Conservation (phyloP, 2,888 invertebrate genomes). For the Deilephila elpenor region DNA sequence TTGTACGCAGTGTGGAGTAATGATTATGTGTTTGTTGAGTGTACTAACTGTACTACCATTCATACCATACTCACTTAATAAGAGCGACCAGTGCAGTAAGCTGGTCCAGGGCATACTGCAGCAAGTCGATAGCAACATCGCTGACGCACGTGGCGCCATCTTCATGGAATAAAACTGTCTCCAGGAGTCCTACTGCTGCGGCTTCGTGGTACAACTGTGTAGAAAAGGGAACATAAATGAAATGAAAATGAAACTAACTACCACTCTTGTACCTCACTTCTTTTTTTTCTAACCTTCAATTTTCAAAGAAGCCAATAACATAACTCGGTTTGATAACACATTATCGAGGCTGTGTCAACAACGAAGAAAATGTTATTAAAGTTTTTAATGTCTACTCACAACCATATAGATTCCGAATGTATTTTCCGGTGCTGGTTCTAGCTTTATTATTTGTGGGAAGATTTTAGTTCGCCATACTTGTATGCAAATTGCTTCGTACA, state of each 20-base stretch:
- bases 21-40: too few species aligned
- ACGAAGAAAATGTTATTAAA: not conserved
- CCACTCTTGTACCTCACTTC: too few species aligned
- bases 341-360: too few species aligned
- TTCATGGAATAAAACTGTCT: conserved; percentile 92
- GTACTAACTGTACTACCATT: too few species aligned
- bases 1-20: too few species aligned
- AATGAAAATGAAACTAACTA: too few species aligned
- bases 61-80: conserved; percentile 65
- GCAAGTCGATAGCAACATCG: conserved; percentile 91
- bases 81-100: conserved; percentile 86
- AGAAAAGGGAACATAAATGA: not conserved
- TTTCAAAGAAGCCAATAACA: too few species aligned
- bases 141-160: conserved; percentile 91
- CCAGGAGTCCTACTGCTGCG: conserved; percentile 91
- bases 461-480: conserved; percentile 94
- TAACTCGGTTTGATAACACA: too few species aligned
- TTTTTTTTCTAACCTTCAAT: too few species aligned
- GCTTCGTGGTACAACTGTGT: conserved; percentile 90
- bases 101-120: conserved; percentile 91
- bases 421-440: conserved; percentile 87
- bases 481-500: conserved; percentile 93
- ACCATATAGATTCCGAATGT: conserved; percentile 92
- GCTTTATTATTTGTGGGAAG: conserved; percentile 89
- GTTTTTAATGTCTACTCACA: conserved; percentile 67